Conservation (phyloP, 2,113 vertebrate species). For the Dermatemys mawii region DNA sequence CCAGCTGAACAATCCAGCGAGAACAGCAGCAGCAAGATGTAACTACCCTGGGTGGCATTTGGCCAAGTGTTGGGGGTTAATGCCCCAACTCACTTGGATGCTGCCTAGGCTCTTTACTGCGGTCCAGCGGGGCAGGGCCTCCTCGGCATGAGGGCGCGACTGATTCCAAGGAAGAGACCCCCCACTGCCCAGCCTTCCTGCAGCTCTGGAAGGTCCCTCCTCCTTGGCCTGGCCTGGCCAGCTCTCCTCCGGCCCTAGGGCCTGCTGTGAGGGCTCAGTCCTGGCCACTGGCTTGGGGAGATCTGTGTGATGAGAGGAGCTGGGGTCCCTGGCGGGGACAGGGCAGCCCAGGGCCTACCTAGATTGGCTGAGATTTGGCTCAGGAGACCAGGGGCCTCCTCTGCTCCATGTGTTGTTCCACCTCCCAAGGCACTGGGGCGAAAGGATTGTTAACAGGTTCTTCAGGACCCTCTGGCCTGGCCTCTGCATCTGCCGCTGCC, state of each 20-base stretch:
- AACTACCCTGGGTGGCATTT: not conserved
- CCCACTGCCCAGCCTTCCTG: too few relatives aligned
- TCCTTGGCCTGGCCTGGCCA: not conserved
- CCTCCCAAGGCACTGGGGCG: not conserved
- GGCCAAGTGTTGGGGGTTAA: not conserved
- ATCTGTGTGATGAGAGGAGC: not conserved
- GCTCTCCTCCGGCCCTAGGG: not conserved
- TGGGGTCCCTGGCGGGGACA: not conserved
- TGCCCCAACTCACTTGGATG: not conserved
- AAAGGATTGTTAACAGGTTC: not conserved
- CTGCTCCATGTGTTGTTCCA: not conserved
- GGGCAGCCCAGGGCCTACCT: not conserved
- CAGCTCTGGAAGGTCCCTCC: not conserved
- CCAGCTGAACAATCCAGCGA: too few relatives aligned
- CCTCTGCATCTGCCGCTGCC: not conserved
- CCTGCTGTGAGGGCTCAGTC: not conserved
- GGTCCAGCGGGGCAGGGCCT: too few relatives aligned
- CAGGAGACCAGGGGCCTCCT: not conserved
- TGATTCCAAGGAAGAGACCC: too few relatives aligned
- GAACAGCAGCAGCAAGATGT: not conserved
- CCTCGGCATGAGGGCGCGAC: not conserved
- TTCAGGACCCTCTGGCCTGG: not conserved
- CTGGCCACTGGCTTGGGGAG: not conserved
- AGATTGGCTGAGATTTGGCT: not conserved
- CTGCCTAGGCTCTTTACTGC: not conserved